These are phyloP conservation scores for Bubo bubo DNA, from an alignment of 2,113 vertebrate species.

Conservation along the genomic window DNA sequence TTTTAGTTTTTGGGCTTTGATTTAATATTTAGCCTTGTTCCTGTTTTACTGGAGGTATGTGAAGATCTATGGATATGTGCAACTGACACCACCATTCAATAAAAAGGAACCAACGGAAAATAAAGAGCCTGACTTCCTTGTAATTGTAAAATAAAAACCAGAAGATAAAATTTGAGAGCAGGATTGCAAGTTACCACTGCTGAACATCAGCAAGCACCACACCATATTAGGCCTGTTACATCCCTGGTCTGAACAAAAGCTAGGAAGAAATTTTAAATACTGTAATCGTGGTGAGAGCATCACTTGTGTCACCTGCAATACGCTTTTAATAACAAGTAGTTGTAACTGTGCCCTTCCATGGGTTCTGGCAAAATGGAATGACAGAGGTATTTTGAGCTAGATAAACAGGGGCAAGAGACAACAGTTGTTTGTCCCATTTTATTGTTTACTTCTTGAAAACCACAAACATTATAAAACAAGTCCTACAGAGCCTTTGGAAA, in stretches of 20 bases:
- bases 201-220: rapidly evolving
- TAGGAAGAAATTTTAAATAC: background rate
- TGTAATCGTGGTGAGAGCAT: background rate
- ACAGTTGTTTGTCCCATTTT: conserved; percentile 67
- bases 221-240: rapidly evolving
- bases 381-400: conserved; percentile 50
- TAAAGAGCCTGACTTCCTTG: background rate
- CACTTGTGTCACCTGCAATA: background rate
- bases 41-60: background rate
- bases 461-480: conserved; percentile 71
- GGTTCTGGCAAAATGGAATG: background rate
- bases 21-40: background rate
- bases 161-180: background rate
- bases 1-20: background rate
- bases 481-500: conserved; percentile 67
- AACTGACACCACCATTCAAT: background rate
- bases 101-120: background rate
- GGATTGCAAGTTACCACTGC: background rate
- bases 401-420: conserved; percentile 57
- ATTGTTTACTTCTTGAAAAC: conserved; percentile 72
- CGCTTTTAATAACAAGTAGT: background rate
- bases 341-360: background rate
- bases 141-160: background rate
- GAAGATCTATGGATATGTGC: background rate
- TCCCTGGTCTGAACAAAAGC: background rate